Evolutionary conservation across 2,113 vertebrate species (phyloP).

Genomic region (human (Homo sapiens)): DNA sequence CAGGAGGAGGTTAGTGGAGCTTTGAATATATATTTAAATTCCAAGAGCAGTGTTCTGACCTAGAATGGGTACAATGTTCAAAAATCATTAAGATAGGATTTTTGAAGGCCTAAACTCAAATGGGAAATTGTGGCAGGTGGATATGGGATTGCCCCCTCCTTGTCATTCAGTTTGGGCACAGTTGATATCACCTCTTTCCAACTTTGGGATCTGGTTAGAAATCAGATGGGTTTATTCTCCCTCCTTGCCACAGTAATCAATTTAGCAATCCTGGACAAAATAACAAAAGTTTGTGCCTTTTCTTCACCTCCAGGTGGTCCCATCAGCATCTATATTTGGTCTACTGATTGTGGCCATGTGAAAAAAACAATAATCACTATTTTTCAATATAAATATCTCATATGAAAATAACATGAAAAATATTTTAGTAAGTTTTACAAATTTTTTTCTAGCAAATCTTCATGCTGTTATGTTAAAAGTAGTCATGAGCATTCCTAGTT

Average conservation of each 20-base stretch:
- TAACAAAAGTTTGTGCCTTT: neutral
- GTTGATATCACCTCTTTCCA: neutral
- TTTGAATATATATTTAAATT: neutral
- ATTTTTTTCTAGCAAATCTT: neutral
- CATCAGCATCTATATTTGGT: neutral
- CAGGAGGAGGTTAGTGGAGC: neutral
- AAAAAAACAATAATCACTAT: neutral
- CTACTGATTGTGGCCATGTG: neutral
- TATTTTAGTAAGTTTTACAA: neutral
- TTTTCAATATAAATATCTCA: neutral
- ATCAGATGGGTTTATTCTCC: neutral
- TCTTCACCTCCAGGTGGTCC: fast-evolving
- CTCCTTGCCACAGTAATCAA: neutral
- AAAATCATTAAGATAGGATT: neutral
- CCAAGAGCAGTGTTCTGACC: neutral
- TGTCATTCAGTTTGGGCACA: fast-evolving
- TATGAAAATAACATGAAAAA: neutral
- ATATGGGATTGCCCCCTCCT: neutral
- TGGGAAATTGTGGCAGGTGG: neutral
- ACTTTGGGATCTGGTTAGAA: neutral
- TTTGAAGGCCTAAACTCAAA: neutral
- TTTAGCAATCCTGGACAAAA: neutral
- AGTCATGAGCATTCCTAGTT: neutral
- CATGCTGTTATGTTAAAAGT: neutral
- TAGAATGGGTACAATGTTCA: neutral